These are phyloP conservation scores for Silvanus unidentatus DNA, from an alignment of 2,888 invertebrate genomes.

Conservation along the genomic window DNA sequence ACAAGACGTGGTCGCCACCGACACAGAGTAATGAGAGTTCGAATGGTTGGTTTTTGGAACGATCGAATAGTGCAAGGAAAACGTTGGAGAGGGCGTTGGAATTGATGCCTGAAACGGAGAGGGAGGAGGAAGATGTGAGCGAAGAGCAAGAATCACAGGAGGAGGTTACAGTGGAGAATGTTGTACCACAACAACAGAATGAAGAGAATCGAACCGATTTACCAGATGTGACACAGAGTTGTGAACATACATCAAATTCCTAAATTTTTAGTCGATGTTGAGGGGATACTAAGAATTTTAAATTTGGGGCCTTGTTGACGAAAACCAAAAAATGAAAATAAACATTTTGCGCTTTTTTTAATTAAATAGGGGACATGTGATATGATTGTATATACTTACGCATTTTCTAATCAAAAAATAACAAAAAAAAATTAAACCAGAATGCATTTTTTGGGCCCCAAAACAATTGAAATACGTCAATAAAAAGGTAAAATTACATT, in stretches of 20 bases:
- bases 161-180: conserved; percentile 6
- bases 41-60: conserved; percentile 89
- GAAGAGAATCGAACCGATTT: conserved; percentile 28
- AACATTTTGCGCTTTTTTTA: conserved; percentile 14
- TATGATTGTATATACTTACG: conserved; percentile 41
- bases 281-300: conserved; percentile 5
- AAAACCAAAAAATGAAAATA: background rate
- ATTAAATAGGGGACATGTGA: conserved; percentile 39
- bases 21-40: conserved; percentile 92
- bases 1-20: conserved; percentile 91
- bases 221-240: conserved; percentile 38
- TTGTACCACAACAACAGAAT: conserved; percentile 16
- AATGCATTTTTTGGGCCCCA: no score
- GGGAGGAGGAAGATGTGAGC: conserved; percentile 39
- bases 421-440: no score
- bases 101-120: conserved; percentile 63
- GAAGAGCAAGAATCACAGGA: conserved; percentile 42
- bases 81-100: conserved; percentile 76
- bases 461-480: no score
- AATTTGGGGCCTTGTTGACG: conserved; percentile 12
- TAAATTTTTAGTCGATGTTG: conserved; percentile 10
- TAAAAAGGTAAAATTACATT: no score
- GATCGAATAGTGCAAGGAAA: conserved; percentile 88
- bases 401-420: no score
- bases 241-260: conserved; percentile 29